Percentiles rank a stretch among this genome's conserved stretches.
phyloP scores from a whole-genome alignment of 2,113 vertebrate genomes.

The Entomyzon cyanotis region DNA sequence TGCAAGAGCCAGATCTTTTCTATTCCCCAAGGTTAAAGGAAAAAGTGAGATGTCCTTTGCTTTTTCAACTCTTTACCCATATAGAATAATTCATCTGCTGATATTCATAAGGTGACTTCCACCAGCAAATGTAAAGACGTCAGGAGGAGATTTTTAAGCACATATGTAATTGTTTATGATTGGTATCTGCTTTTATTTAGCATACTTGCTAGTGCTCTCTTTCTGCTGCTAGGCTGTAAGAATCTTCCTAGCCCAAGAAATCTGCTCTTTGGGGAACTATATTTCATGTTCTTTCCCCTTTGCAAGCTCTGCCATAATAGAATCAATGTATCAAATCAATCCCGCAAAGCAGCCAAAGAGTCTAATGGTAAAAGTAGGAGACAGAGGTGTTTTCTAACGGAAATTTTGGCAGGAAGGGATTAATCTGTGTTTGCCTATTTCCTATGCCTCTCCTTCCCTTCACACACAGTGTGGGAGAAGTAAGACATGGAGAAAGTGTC shows the following conservation, averaged over 20 bases:
- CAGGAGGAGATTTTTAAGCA: constrained; percentile 64
- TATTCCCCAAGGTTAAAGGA: constrained; percentile 77
- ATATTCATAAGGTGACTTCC: constrained; percentile 73
- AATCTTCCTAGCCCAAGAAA: constrained; percentile 21
- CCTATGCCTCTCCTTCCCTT: neutral
- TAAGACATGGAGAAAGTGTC: accelerated
- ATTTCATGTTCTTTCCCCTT: constrained; percentile 57
- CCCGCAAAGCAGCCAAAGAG: neutral
- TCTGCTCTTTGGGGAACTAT: constrained; percentile 46
- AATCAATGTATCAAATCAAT: constrained; percentile 66
- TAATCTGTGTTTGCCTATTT: neutral
- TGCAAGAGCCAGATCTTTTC: constrained; percentile 69
- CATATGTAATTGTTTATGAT: constrained; percentile 72
- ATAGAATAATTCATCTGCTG: constrained; percentile 78
- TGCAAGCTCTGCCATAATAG: constrained; percentile 56
- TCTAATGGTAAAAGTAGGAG: neutral
- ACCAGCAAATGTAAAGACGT: constrained; percentile 64
- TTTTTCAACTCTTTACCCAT: constrained; percentile 64
- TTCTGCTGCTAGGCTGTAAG: constrained; percentile 26
- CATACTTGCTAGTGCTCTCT: constrained; percentile 52
- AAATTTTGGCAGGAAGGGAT: constrained; percentile 42
- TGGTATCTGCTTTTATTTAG: constrained; percentile 73
- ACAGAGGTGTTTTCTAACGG: neutral
- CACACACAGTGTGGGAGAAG: neutral
- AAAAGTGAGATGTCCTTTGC: constrained; percentile 74